Conservation (phyloP, 2,113 vertebrate genomes). For the Tor tambroides region DNA sequence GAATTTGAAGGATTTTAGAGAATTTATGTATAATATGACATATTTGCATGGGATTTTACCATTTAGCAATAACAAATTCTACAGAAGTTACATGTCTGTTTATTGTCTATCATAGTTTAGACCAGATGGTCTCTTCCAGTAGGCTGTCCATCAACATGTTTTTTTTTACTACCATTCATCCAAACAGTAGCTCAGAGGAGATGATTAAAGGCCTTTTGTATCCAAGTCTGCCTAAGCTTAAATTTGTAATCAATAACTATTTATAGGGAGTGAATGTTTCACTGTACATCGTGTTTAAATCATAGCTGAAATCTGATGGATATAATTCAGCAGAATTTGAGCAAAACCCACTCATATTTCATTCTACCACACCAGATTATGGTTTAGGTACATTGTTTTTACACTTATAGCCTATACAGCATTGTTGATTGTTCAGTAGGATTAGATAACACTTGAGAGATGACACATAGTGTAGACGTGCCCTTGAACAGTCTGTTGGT, state of each 20-base stretch:
- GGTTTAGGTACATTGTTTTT: not conserved
- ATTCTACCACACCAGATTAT: not conserved
- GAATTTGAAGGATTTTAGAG: not conserved
- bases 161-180: not conserved
- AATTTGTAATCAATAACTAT: not conserved
- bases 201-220: not conserved
- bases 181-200: not conserved
- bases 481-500: slow-evolving; percentile 56
- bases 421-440: not conserved
- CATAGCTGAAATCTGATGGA: not conserved
- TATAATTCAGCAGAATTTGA: too few species aligned
- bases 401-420: not conserved
- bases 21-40: not conserved
- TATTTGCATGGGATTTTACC: not conserved
- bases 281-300: not conserved
- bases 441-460: not conserved
- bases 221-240: not conserved
- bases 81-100: not conserved
- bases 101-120: not conserved
- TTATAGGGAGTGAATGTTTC: not conserved
- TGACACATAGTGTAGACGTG: slow-evolving; percentile 9
- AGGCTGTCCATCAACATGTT: not conserved
- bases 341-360: not conserved
- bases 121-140: not conserved
- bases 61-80: not conserved